phyloP scores from a whole-genome alignment of 2,797 vertebrate genomes.

The Sebastes taczanowskii region DNA sequence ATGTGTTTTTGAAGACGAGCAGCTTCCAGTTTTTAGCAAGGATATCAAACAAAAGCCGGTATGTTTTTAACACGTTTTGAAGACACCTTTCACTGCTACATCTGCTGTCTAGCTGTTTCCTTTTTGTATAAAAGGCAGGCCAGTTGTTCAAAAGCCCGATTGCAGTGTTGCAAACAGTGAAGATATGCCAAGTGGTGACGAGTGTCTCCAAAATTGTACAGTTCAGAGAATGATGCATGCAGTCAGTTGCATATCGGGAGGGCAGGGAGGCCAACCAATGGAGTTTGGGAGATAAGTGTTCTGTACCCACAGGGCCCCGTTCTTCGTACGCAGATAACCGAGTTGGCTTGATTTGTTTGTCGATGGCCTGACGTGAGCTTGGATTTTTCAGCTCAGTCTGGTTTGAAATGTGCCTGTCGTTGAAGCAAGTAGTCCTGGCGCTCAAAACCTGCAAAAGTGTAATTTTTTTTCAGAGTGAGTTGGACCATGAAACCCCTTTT shows the following conservation, averaged over 20 bases:
- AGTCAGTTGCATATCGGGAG: conserved; percentile 38
- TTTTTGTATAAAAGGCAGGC: not conserved
- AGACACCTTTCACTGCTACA: conserved; percentile 32
- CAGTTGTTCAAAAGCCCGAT: conserved; percentile 7
- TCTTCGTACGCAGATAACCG: conserved; percentile 37
- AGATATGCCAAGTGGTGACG: conserved; percentile 12
- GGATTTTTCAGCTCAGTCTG: not conserved
- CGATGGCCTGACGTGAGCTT: not conserved
- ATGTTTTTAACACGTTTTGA: conserved; percentile 9
- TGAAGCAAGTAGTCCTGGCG: not conserved
- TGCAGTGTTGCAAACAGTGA: conserved; percentile 18
- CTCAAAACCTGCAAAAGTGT: not conserved
- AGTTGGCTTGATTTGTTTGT: conserved; percentile 17
- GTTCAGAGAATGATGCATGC: conserved; percentile 33
- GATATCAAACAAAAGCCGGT: conserved; percentile 23
- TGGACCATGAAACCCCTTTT: not conserved
- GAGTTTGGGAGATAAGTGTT: conserved; percentile 58
- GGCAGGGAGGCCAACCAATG: conserved; percentile 36
- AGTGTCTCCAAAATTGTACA: conserved; percentile 44
- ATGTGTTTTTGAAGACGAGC: conserved; percentile 20
- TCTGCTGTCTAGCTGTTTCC: conserved; percentile 7
- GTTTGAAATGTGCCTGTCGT: not conserved
- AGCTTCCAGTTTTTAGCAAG: conserved; percentile 35
- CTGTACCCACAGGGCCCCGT: conserved; percentile 56
- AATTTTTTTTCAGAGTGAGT: not conserved